A percentile compares a stretch with the other conserved stretches of the same genome.
phyloP scores from a whole-genome alignment of 2,113 vertebrate species.

The Micromys minutus region DNA sequence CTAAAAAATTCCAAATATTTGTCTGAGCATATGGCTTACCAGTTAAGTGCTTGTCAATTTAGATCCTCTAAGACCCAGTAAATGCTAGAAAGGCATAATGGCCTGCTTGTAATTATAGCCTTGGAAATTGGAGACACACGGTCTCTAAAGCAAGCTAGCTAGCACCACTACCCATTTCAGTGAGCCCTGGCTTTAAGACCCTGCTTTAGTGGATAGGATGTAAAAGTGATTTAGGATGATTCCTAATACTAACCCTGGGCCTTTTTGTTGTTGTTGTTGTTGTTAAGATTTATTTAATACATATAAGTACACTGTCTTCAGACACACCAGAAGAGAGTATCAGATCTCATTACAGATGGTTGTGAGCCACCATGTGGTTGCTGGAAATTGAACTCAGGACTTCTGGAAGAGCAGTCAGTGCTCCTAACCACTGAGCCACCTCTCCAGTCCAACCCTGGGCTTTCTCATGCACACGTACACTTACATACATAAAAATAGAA shows the following conservation, averaged over 20 bases:
- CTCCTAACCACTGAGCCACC: too few relatives aligned
- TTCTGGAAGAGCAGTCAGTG: too few relatives aligned
- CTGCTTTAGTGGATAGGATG: neutral
- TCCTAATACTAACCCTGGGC: neutral
- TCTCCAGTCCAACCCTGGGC: neutral
- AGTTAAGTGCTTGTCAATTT: neutral
- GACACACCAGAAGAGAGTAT: too few relatives aligned
- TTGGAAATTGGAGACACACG: neutral
- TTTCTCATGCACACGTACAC: neutral
- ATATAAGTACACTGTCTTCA: too few relatives aligned
- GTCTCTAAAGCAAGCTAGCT: neutral
- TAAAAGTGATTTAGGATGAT: neutral
- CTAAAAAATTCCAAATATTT: neutral
- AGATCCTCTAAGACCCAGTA: neutral
- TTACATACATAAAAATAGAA: neutral
- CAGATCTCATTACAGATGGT: too few relatives aligned
- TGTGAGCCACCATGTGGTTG: too few relatives aligned
- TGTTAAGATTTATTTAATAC: too few relatives aligned
- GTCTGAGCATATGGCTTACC: neutral
- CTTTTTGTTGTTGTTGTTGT: too few relatives aligned
- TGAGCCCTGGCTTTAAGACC: neutral
- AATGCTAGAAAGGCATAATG: neutral
- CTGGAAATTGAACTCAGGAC: too few relatives aligned
- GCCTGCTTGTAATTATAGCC: neutral
- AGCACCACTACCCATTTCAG: neutral